A percentile compares a stretch with the other conserved stretches of the same genome.
phyloP scores from a whole-genome alignment of 2,113 vertebrate genomes.

The Sula dactylatra region DNA sequence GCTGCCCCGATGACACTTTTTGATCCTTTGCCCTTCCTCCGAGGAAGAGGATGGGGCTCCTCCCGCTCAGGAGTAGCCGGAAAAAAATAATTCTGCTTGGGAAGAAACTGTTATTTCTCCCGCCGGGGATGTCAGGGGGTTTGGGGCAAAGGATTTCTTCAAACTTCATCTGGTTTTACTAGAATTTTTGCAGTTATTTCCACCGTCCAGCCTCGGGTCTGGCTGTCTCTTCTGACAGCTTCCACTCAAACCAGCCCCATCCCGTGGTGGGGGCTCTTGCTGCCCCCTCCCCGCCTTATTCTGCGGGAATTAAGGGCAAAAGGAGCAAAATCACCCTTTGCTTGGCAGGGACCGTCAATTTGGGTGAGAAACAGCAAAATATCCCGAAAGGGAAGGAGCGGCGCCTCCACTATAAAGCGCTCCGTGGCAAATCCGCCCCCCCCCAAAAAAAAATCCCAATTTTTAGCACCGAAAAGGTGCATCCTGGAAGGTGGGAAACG shows the following conservation, averaged over 20 bases:
- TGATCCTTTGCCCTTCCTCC: background rate
- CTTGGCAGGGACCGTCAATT: background rate
- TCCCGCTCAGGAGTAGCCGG: background rate
- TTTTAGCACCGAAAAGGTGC: background rate
- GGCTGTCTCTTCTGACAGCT: background rate
- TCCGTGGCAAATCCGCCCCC: background rate
- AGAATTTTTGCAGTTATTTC: background rate
- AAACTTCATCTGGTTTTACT: background rate
- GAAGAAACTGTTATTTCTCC: background rate
- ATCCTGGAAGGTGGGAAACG: background rate
- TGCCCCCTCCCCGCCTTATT: background rate
- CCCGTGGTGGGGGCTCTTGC: background rate
- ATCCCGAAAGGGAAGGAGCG: background rate
- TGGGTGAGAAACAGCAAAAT: background rate
- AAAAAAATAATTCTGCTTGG: background rate
- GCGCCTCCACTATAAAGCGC: background rate
- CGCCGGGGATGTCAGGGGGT: background rate
- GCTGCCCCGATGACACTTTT: background rate
- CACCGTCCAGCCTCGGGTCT: too few relatives aligned
- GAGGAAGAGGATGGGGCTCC: background rate
- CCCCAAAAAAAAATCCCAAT: background rate
- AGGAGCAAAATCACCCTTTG: background rate
- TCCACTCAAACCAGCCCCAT: background rate
- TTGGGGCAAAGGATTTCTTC: background rate
- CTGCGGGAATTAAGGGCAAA: background rate